phyloP scores from a whole-genome alignment of 2,113 vertebrate genomes.

The Actenoides lindsayi region DNA sequence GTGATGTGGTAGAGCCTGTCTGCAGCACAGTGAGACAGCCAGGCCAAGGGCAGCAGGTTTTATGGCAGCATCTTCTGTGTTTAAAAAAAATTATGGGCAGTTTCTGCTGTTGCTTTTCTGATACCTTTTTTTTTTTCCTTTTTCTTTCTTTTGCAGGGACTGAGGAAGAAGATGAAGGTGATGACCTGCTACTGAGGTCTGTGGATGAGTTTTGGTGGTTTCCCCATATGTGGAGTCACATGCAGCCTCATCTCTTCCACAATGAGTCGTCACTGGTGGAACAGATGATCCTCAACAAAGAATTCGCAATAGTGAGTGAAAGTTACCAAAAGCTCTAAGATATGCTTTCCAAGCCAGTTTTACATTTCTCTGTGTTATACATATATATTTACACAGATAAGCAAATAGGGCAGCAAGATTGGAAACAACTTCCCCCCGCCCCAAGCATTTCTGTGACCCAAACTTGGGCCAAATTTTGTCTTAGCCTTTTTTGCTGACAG shows the following conservation, averaged over 20 bases:
- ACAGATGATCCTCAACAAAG: conserved; percentile 98
- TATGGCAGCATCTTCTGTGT: background rate
- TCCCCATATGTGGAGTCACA: conserved; percentile 99
- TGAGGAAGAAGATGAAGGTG: conserved; percentile 90
- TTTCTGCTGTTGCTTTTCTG: background rate
- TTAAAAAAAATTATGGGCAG: background rate
- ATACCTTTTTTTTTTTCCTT: background rate
- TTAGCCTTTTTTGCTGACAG: background rate
- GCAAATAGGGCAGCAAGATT: background rate
- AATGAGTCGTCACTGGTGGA: conserved; percentile 93
- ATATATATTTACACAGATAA: background rate
- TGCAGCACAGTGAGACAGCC: background rate
- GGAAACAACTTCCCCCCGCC: background rate
- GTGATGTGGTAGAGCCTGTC: background rate
- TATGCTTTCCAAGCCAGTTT: background rate
- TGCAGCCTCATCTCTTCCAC: conserved; percentile 98
- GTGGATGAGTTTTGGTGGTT: conserved; percentile 99
- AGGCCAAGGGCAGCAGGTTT: background rate
- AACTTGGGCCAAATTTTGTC: background rate
- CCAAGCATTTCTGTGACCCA: background rate
- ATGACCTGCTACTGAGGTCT: conserved; percentile 89
- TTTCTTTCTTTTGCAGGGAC: conserved; percentile 78
- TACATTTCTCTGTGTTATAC: background rate
- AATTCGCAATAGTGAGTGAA: conserved; percentile 84
- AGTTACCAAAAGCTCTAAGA: background rate